Base-by-base conservation (phyloP, 2,113 vertebrate species). In the Gymnobelideus leadbeateri region DNA sequence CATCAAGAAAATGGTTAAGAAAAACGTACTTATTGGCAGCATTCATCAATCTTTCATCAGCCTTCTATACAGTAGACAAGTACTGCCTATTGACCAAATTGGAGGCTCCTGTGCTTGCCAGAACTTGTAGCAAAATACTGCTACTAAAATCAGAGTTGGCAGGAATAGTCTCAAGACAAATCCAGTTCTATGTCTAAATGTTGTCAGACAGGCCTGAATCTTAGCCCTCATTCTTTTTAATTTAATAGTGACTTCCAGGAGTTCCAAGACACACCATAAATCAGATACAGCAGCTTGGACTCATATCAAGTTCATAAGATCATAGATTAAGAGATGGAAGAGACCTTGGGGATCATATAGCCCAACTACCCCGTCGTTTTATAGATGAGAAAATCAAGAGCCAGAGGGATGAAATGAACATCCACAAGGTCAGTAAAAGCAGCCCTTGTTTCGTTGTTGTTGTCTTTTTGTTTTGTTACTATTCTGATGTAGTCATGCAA, bases 1-100 rank as follows among this genome's bases (percentile, higher is more conserved):
- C 89, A 92, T 92, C 93, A 52, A 97, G 92, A 50, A 94, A 95
- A 92, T 90, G 55, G 91, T 91, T 94, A 57, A 94, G 19, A 5
- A 91, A 84, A 94, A 89, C 21, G 23, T 7, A 21, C 19, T 94
- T 43, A 89, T 49, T 49, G n/a, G n/a, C 37, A 84, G 68, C 31
- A 55, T 84, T 95, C 47, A 93, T 92, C 51, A 94, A 91, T 31
- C 46, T 91, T 84, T 96, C 93, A 92, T 46, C 91, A 94, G 37
- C n/a, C 68, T 84, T 84, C 2, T 5, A 84, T 84, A 43, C 16
- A 3, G 19, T 84, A 84, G 16, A 43, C 61, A 84, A 43, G 16
- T 84, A 43, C 68, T 84, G 68, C n/a, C 37, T 43, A 21, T 84
- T 84, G 68, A 84, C 68, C 68, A 84, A 43, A 84, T 43, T 84